Conservation (phyloP, 2,113 vertebrate genomes). For the Empidonax traillii region DNA sequence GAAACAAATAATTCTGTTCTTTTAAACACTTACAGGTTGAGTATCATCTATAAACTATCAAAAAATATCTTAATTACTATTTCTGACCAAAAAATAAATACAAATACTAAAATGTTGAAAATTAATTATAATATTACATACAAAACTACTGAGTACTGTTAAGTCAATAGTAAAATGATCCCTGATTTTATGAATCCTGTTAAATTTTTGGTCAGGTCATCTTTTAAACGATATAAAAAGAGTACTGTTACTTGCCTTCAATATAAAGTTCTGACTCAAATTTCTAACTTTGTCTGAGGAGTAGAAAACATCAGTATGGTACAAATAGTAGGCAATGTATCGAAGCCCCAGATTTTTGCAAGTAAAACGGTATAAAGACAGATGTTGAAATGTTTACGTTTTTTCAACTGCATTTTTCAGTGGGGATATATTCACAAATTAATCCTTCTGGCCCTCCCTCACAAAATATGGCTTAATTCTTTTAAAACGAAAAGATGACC, state of each 20-base stretch:
- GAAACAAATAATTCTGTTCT: constrained; percentile 76
- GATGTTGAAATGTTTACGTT: constrained; percentile 51
- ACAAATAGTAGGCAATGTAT: constrained; percentile 70
- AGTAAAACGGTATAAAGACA: constrained; percentile 77
- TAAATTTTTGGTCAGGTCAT: constrained; percentile 82
- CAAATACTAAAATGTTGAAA: constrained; percentile 84
- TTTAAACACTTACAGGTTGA: constrained; percentile 79
- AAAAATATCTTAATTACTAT: constrained; percentile 87
- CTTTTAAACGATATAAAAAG: constrained; percentile 81
- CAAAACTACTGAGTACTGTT: constrained; percentile 83
- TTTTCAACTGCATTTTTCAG: constrained; percentile 59
- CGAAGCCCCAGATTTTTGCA: constrained; percentile 63
- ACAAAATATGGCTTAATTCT: constrained; percentile 83
- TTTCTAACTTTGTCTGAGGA: constrained; percentile 74
- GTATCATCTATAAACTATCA: constrained; percentile 82
- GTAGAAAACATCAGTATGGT: constrained; percentile 74
- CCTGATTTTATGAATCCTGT: constrained; percentile 84
- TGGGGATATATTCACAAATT: constrained; percentile 68
- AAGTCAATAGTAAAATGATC: constrained; percentile 86
- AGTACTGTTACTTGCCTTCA: constrained; percentile 74
- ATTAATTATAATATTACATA: constrained; percentile 84
- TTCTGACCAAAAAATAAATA: constrained; percentile 84
- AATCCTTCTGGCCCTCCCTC: constrained; percentile 67
- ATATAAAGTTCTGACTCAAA: constrained; percentile 75
- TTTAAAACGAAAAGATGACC: constrained; percentile 76